Conservation (phyloP, 2,797 vertebrate genomes). For the Sternarchorhynchus goeldii region DNA sequence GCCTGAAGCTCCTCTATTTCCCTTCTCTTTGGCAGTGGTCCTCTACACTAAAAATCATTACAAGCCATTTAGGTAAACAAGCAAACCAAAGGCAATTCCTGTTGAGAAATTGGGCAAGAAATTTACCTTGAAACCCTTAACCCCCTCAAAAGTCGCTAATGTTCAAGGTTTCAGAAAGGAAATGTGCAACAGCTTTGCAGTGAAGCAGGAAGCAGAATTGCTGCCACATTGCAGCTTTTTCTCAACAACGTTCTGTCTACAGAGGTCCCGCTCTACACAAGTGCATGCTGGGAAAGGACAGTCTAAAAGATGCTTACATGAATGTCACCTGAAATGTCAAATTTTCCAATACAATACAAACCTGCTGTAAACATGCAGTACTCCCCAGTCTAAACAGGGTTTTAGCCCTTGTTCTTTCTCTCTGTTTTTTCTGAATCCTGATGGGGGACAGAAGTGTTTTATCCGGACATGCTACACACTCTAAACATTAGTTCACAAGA, state of each 20-base stretch:
- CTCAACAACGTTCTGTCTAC: slow-evolving; percentile 30
- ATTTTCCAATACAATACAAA: slow-evolving; percentile 55
- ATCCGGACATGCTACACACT: background rate
- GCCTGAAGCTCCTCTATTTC: slow-evolving; percentile 3
- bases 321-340: slow-evolving; percentile 45
- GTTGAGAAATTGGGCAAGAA: slow-evolving; percentile 72
- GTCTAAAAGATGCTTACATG: slow-evolving; percentile 22
- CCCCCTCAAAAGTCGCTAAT: slow-evolving; percentile 49
- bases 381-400: slow-evolving; percentile 32
- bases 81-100: slow-evolving; percentile 70
- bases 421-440: too few relatives aligned
- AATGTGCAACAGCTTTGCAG: slow-evolving; percentile 55
- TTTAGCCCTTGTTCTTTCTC: too few relatives aligned
- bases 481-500: slow-evolving; percentile 21
- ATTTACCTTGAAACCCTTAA: slow-evolving; percentile 56
- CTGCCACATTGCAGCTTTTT: slow-evolving; percentile 69
- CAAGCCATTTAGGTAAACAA: slow-evolving; percentile 69
- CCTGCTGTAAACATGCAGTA: slow-evolving; percentile 50
- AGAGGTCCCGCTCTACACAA: slow-evolving; percentile 17
- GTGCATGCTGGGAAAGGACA: slow-evolving; percentile 12
- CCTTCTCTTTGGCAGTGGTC: background rate
- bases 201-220: slow-evolving; percentile 65
- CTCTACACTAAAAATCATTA: slow-evolving; percentile 68
- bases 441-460: background rate
- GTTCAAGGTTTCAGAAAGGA: slow-evolving; percentile 62